Evolutionary conservation across 2,888 invertebrate species (phyloP).

Genomic region (Drosophila falleni): DNA sequence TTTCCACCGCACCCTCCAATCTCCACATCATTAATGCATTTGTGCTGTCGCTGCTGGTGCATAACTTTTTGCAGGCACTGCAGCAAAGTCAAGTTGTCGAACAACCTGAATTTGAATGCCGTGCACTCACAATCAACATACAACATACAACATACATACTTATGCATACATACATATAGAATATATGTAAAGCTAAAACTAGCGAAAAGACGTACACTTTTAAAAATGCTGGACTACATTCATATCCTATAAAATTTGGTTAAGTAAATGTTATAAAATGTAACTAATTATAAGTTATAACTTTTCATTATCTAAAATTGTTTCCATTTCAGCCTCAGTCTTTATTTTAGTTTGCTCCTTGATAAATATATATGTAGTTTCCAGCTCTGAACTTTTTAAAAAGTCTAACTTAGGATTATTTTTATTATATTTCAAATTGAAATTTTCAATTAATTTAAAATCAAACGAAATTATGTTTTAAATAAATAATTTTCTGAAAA

Average conservation of each 20-base stretch:
- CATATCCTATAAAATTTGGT: not conserved
- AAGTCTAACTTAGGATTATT: no score
- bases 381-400: no score
- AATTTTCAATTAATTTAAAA: no score
- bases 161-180: conserved; percentile 6
- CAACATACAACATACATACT: not conserved
- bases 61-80: conserved; percentile 44
- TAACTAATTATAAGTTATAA: no score
- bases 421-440: no score
- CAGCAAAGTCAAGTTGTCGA: conserved; percentile 50
- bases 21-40: conserved; percentile 71
- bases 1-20: conserved; percentile 37
- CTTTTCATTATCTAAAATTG: no score
- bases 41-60: conserved; percentile 48
- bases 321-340: not conserved
- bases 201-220: not conserved
- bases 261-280: no score
- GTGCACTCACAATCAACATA: conserved; percentile 15
- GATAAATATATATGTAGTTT: not conserved
- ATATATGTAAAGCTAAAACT: not conserved
- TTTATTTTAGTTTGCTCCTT: not conserved
- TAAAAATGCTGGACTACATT: not conserved
- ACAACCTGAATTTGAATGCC: conserved; percentile 52
- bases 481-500: no score
- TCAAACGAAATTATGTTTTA: no score